A percentile compares a stretch with the other conserved stretches of the same genome.
These are phyloP conservation scores for Melanostigma gelatinosum DNA, from an alignment of 2,113 vertebrate genomes.

Conservation along the genomic window DNA sequence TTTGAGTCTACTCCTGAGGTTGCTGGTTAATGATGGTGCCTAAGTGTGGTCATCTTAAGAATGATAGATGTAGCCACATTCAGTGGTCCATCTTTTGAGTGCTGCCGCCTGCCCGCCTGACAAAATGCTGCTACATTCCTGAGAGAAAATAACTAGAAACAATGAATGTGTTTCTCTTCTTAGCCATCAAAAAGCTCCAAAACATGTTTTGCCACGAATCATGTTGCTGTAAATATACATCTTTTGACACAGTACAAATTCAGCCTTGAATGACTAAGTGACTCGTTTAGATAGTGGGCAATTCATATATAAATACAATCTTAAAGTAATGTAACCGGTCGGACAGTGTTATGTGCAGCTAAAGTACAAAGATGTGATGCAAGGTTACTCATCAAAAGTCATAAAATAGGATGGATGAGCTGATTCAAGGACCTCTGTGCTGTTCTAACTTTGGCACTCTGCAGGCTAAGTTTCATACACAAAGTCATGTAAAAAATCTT, in stretches of 20 bases:
- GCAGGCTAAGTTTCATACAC: slow-evolving; percentile 75
- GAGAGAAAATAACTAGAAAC: slow-evolving; percentile 63
- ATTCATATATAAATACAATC: neutral
- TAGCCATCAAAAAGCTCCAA: slow-evolving; percentile 31
- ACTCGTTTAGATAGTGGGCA: slow-evolving; percentile 27
- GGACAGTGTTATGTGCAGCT: neutral
- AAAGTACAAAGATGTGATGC: slow-evolving; percentile 12
- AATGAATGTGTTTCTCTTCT: slow-evolving; percentile 54
- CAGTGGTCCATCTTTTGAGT: slow-evolving; percentile 57
- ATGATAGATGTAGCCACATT: slow-evolving; percentile 56
- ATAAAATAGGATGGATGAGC: slow-evolving; percentile 31
- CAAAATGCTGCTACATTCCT: slow-evolving; percentile 44
- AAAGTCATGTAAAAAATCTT: slow-evolving; percentile 80
- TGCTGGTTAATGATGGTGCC: slow-evolving; percentile 54
- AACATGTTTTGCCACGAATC: slow-evolving; percentile 1
- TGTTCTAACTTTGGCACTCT: slow-evolving; percentile 58
- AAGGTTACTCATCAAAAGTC: slow-evolving; percentile 49
- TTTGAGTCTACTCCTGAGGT: slow-evolving; percentile 63
- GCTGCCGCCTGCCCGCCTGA: slow-evolving; percentile 42
- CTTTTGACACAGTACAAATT: neutral
- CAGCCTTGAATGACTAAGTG: slow-evolving; percentile 9
- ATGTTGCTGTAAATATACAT: neutral
- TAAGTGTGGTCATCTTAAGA: slow-evolving; percentile 57
- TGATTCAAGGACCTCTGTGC: slow-evolving; percentile 39
- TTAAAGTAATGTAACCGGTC: neutral